Evolutionary conservation across 30 jellyfish, hydroid and myxozoan species (phyloP), one percentile per base, ranked within the genome.

Genomic region (Aurelia aurita): DNA sequence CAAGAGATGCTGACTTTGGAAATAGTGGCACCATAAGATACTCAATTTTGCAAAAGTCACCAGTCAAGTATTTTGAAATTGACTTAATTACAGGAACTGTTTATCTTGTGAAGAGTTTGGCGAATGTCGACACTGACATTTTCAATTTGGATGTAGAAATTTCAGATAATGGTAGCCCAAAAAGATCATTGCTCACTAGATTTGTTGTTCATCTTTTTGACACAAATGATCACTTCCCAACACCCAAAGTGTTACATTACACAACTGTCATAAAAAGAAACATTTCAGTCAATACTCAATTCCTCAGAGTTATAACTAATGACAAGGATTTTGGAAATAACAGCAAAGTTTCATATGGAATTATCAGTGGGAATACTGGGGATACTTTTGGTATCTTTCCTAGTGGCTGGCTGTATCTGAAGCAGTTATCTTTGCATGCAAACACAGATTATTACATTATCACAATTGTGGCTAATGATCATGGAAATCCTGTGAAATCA

Each of bases 31-130:
- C 46, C n/a, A 73, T 89, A 21, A 46, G 59, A 14, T 89, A 70
- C 73, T 3, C 87, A 13, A 46, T 89, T 20, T 23, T 34, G 15
- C 74, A 71, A 39, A 32, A 25, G 5, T 28, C 69, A 31, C n/a
- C 76, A 5, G 75, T 19, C 11, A 58, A 57, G 9, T 46, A 16
- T 15, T 83, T 89, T 55, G 71, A 49, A 27, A 74, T 95, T 74
- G 96, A 86, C 76, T 53, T 72, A 4, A 43, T 43, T 25, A 70
- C 96, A 14, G 98, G 98, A 19, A 58, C 45, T 39, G 96, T 93
- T 19, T 72, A 62, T 55, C 58, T 93, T 69, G 58, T 55, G 43
- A 74, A 72, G 65, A 63, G 86, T 66, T 57, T 93, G 49, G 11
- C 68, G 71, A 75, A 77, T 31, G 35, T 9, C 19, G 26, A 26